These are phyloP conservation scores for Andrena bucephala DNA, from an alignment of 2,888 invertebrate species.

Conservation along the genomic window DNA sequence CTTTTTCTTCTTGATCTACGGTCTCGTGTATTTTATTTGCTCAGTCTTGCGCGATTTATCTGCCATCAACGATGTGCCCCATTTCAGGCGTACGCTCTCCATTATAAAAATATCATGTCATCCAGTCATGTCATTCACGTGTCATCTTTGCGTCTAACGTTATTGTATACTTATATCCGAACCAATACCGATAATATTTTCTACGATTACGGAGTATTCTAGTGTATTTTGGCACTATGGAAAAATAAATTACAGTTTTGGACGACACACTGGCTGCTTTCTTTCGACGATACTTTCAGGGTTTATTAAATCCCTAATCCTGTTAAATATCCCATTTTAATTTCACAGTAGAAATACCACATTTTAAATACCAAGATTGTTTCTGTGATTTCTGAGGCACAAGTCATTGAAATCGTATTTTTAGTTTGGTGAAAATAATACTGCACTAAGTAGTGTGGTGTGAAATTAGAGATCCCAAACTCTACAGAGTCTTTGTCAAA, in stretches of 20 bases:
- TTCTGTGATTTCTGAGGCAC: too few relatives aligned
- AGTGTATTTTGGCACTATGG: slow-evolving; percentile 63
- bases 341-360: neutral
- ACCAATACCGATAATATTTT: slow-evolving; percentile 60
- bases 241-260: slow-evolving; percentile 67
- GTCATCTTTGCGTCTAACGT: slow-evolving; percentile 41
- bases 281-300: neutral
- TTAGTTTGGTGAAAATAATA: too few relatives aligned
- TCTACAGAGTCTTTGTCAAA: too few relatives aligned
- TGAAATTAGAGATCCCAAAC: too few relatives aligned
- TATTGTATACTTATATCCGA: slow-evolving; percentile 53
- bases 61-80: slow-evolving; percentile 35
- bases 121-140: slow-evolving; percentile 22
- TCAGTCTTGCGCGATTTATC: slow-evolving; percentile 46
- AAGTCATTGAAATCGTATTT: too few relatives aligned
- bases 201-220: slow-evolving; percentile 64
- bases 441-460: too few relatives aligned
- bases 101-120: slow-evolving; percentile 49
- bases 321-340: neutral
- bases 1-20: slow-evolving; percentile 16
- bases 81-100: slow-evolving; percentile 28
- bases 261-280: slow-evolving; percentile 18
- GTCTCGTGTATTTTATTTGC: slow-evolving; percentile 43
- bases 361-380: neutral
- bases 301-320: neutral